These are phyloP conservation scores for Drosophila sp. DNA, from an alignment of 1,140 invertebrate genomes.

Conservation along the genomic window DNA sequence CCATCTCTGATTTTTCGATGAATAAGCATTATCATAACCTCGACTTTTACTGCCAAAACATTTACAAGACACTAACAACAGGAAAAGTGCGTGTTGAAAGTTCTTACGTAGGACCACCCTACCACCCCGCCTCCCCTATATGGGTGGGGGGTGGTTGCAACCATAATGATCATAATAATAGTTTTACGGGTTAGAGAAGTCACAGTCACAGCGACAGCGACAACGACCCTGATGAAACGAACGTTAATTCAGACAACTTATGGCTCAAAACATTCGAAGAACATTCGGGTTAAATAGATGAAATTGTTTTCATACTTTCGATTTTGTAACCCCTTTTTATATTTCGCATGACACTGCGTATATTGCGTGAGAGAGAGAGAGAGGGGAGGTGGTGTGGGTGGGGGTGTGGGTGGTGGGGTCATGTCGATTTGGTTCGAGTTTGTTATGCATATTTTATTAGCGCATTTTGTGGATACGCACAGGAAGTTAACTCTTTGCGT, in stretches of 20 bases:
- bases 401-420: conserved; percentile 7
- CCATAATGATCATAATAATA: conserved; percentile 78
- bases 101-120: conserved; percentile 18
- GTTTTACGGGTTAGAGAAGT: conserved; percentile 79
- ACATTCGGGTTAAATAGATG: conserved; percentile 57
- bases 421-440: conserved; percentile 50
- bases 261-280: not conserved
- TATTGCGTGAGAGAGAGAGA: conserved; percentile 24
- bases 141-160: conserved; percentile 34
- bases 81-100: conserved; percentile 72
- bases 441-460: conserved; percentile 80
- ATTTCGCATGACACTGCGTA: conserved; percentile 27
- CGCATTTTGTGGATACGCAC: conserved; percentile 80
- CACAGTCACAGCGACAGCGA: conserved; percentile 69
- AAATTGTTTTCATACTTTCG: conserved; percentile 71
- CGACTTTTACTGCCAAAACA: conserved; percentile 78
- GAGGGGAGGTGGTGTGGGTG: conserved; percentile 21
- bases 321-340: conserved; percentile 49
- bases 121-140: not conserved
- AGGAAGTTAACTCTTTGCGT: conserved; percentile 78
- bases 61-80: conserved; percentile 58
- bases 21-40: conserved; percentile 78
- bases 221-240: conserved; percentile 45
- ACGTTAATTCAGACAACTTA: conserved; percentile 65
- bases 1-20: conserved; percentile 51